A percentile compares a stretch with the other conserved stretches of the same genome.
Evolutionary conservation across 2,113 vertebrate genomes (phyloP).

Genomic region (Petrocephalus microphthalmus): DNA sequence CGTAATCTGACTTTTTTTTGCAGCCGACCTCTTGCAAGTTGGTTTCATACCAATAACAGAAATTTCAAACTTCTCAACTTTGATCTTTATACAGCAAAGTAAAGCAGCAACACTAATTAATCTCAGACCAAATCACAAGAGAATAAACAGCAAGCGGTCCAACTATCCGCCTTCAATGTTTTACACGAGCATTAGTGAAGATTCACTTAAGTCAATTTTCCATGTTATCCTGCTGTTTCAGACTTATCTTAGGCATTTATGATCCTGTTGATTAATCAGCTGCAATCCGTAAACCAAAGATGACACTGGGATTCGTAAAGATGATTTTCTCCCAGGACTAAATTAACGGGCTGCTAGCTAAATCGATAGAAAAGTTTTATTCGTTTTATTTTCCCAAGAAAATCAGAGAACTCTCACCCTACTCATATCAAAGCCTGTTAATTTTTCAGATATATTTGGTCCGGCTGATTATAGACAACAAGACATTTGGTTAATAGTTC

Average conservation of each 20-base stretch:
- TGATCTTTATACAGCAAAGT: not conserved
- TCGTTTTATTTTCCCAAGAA: not conserved
- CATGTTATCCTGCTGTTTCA: not conserved
- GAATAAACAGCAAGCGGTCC: not conserved
- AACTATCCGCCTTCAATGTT: not conserved
- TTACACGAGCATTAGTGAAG: not conserved
- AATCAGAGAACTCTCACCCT: not conserved
- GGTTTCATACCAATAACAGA: not conserved
- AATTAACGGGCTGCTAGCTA: not conserved
- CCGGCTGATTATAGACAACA: not conserved
- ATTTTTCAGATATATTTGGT: not conserved
- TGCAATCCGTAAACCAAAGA: not conserved
- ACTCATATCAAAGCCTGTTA: not conserved
- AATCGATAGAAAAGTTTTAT: not conserved
- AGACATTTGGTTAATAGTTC: not conserved
- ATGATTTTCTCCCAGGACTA: not conserved
- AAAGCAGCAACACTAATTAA: not conserved
- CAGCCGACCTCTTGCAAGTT: not conserved
- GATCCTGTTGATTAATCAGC: constrained; percentile 2
- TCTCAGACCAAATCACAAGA: not conserved
- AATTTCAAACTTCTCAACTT: not conserved
- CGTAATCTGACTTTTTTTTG: not conserved
- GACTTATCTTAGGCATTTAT: not conserved
- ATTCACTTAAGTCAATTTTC: constrained; percentile 3
- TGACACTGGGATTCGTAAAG: not conserved